Evolutionary conservation across 2,797 vertebrate species (phyloP), one percentile per base, ranked within the genome.

Genomic region (Pipistrellus nathusii): DNA sequence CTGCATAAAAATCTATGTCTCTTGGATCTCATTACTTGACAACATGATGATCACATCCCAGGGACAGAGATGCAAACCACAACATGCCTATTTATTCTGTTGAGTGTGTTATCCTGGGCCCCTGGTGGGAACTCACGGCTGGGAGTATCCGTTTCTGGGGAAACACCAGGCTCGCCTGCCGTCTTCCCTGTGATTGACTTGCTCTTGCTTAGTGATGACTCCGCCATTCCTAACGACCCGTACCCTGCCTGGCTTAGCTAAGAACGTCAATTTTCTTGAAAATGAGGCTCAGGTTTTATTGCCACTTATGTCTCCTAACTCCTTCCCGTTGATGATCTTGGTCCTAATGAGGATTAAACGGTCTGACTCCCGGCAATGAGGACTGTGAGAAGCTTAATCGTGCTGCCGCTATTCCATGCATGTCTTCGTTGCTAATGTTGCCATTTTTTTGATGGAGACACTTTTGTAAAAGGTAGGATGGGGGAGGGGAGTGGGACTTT

Each of bases 261-360:
- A 94, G 88, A 95, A 73, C 93, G 93, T 95, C 95, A 85, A 90
- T 96, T 93, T 95, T 89, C 91, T 94, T 93, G 91, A 94, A 96
- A 97, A 95, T 94, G 94, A 95, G 91, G 66, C 91, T 92, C 77
- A 85, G 73, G 66, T 97, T 97, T 97, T 97, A 97, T 88, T 48
- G 86, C 89, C 59, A 44, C 85, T 94, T 97, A 80, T 4, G 48
- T 88, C 88, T 95, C 82, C 89, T 90, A 88, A 91, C 86, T 96
- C 85, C 44, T 95, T 92, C 84, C 0, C 51, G 5, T 77, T 96
- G 95, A 96, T 93, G 96, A 94, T 77, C 48, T 64, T 25, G 17
- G 93, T 81, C 91, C 85, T 94, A 95, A 97, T 96, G 93, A 97
- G 95, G 91, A 96, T 97, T 94, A 96, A 97, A 96, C 15, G 68